These are phyloP conservation scores for Sinocyclocheilus maitianheensis DNA, from an alignment of 2,113 vertebrate genomes.

Conservation along the genomic window DNA sequence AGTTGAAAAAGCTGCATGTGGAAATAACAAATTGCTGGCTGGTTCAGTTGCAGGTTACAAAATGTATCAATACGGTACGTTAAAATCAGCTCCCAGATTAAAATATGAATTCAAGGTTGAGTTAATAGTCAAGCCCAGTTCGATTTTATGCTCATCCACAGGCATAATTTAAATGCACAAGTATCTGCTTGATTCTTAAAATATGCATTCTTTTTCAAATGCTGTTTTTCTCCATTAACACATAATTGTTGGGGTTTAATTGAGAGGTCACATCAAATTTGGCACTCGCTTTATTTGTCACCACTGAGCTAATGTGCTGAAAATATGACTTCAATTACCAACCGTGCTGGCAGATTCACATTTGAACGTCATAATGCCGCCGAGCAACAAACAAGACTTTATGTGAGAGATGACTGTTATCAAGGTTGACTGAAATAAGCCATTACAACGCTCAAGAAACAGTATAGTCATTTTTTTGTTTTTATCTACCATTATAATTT, in stretches of 20 bases:
- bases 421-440: background rate
- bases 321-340: constrained; percentile 8
- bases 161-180: background rate
- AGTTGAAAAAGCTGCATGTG: background rate
- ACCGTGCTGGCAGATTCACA: background rate
- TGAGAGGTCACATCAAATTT: constrained; percentile 10
- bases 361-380: background rate
- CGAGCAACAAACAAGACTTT: background rate
- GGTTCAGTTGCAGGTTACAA: constrained; percentile 7
- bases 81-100: background rate
- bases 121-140: background rate
- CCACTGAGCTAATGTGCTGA: constrained; percentile 1
- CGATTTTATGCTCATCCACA: background rate
- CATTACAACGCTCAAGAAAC: background rate
- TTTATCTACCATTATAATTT: background rate
- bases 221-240: background rate
- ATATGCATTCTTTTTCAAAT: background rate
- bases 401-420: background rate
- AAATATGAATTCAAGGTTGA: constrained; percentile 3
- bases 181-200: background rate
- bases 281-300: constrained; percentile 6
- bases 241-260: constrained; percentile 5
- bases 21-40: constrained; percentile 11
- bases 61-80: background rate
- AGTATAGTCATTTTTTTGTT: too few species aligned